These are phyloP conservation scores for Glomeris marginata DNA, from an alignment of 2,888 invertebrate genomes.

Conservation along the genomic window DNA sequence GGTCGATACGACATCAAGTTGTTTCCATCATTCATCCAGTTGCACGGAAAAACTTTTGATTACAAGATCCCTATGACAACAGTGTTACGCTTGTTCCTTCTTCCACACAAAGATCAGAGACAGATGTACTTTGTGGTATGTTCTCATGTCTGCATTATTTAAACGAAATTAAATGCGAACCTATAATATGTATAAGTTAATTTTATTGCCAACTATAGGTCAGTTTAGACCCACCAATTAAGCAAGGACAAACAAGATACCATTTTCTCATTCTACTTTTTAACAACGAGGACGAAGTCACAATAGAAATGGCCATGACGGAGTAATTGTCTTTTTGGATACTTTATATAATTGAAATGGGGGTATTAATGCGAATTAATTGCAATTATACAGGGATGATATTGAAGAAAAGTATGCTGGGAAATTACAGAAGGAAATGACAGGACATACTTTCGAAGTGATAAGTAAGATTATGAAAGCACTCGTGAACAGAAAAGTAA, in stretches of 20 bases:
- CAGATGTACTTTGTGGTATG: slow-evolving; percentile 95
- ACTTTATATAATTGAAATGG: neutral
- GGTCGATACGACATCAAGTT: slow-evolving; percentile 95
- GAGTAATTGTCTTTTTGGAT: slow-evolving; percentile 43
- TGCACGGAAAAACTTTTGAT: slow-evolving; percentile 74
- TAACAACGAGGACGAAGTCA: slow-evolving; percentile 83
- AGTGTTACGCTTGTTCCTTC: slow-evolving; percentile 77
- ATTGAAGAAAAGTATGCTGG: slow-evolving; percentile 84
- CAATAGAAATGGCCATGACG: slow-evolving; percentile 75
- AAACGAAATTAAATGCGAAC: neutral
- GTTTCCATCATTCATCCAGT: slow-evolving; percentile 76
- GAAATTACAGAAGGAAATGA: slow-evolving; percentile 74
- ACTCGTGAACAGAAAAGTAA: slow-evolving; percentile 83
- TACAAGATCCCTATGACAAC: slow-evolving; percentile 44
- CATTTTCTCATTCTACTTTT: slow-evolving; percentile 90
- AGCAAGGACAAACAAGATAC: slow-evolving; percentile 97
- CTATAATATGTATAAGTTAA: slow-evolving; percentile 8
- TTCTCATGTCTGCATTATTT: slow-evolving; percentile 8
- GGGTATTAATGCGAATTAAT: slow-evolving; percentile 1
- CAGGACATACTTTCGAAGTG: slow-evolving; percentile 88
- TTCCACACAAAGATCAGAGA: slow-evolving; percentile 94
- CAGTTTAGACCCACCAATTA: slow-evolving; percentile 95
- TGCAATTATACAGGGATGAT: slow-evolving; percentile 50
- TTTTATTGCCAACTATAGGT: slow-evolving; percentile 31
- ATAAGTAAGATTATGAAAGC: slow-evolving; percentile 93